Percentiles rank a stretch among this genome's conserved stretches.
phyloP scores from a whole-genome alignment of 1,140 invertebrate genomes.

The Melanaphis sacchari region DNA sequence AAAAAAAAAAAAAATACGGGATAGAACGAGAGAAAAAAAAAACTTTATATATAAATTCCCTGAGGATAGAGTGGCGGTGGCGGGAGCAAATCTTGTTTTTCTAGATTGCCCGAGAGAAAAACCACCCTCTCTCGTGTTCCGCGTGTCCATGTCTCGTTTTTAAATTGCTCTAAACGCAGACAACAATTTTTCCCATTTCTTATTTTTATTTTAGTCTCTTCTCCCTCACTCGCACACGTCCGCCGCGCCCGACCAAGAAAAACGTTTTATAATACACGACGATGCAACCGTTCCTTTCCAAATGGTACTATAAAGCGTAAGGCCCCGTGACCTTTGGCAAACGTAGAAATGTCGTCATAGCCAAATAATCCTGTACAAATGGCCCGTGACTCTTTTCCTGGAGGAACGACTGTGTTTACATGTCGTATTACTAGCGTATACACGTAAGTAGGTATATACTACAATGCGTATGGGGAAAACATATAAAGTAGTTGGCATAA shows the following conservation, averaged over 20 bases:
- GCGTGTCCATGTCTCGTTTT: conserved; percentile 48
- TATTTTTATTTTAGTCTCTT: conserved; percentile 42
- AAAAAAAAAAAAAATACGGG: neutral
- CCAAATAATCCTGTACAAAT: conserved; percentile 55
- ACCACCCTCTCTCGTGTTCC: neutral
- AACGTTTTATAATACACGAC: conserved; percentile 54
- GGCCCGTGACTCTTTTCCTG: conserved; percentile 29
- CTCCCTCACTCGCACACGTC: neutral
- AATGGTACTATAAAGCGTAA: conserved; percentile 47
- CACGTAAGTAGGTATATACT: neutral
- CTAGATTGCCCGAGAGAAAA: conserved; percentile 50
- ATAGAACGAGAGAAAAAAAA: neutral
- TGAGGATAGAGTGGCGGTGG: neutral
- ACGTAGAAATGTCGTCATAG: conserved; percentile 55
- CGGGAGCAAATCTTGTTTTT: conserved; percentile 54
- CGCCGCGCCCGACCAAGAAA: neutral
- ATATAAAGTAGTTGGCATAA: conserved; percentile 27
- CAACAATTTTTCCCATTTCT: conserved; percentile 56
- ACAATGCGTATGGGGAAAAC: neutral
- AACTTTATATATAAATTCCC: conserved; percentile 57
- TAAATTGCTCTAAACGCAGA: conserved; percentile 57
- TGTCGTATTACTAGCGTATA: neutral
- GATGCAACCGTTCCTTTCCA: conserved; percentile 28
- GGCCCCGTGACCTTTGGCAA: conserved; percentile 46
- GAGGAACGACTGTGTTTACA: neutral